Evolutionary conservation across 2,113 vertebrate species (phyloP), one percentile per base, ranked within the genome.

Genomic region (Neomonachus schauinslandi): DNA sequence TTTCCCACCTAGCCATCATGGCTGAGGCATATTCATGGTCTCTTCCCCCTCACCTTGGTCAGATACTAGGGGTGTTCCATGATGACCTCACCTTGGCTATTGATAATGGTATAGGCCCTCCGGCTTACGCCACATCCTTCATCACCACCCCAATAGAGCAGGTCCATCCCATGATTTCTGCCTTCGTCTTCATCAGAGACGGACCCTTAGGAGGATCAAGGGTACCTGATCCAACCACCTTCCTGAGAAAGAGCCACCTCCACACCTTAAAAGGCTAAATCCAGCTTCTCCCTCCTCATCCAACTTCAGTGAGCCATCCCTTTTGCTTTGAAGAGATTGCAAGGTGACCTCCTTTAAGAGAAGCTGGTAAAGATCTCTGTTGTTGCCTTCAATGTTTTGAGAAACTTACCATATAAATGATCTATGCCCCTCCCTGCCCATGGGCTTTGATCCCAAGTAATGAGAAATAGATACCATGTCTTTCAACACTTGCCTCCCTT

Each of bases 161-260:
- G 6, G 28, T 22, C 10, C 1, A 59, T 33, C 69, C 11, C 19
- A n/a, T 6, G 11, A 11, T 57, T 89, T 83, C 46, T 24, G 9
- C 18, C 24, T n/a, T 86, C 19, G 55, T 49, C 51, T 16, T 88
- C 51, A 88, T 81, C 55, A 89, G 63, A 95, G 53, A 94, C 49
- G 33, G 53, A 18, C 4, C 13, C 12, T 18, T 8, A 3, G 7
- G 59, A 88, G 42, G 31, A 53, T 36, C 28, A 69, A 81, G 6
- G 33, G 19, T 18, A 31, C 3, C 16, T 6, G 14, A 77, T 39
- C 31, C 36, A 93, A 33, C 4, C 21, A 26, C 4, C 85, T 13
- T 87, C n/a, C 59, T 46, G 36, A 65, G 28, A 85, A 22, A 49
- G 63, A 81, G n/a, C 57, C 71, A 39, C 42, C 8, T 76, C 31